Base-by-base conservation (phyloP, 2,797 vertebrate genomes). In the Tapirus indicus region DNA sequence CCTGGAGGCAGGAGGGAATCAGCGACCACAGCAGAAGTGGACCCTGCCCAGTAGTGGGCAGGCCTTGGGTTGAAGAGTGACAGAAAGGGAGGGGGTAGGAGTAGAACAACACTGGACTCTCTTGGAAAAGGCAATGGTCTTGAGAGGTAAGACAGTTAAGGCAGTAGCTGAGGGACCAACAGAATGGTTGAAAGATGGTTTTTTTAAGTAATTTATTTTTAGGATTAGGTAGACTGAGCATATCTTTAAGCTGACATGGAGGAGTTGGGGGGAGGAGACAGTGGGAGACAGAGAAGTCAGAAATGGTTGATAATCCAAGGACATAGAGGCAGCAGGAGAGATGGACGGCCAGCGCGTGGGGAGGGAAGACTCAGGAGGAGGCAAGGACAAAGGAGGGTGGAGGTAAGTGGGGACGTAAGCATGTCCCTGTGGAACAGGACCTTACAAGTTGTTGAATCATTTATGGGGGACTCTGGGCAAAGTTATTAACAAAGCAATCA, bases 271-370 rank as follows among this genome's bases (percentile, higher is more conserved):
- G 71, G 11, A 35, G 68, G 56, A 52, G 47, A 35, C 3, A 2
- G 10, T 12, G 1, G 23, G 56, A 72, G 14, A 52, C 0, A 27
- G 44, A 58, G 54, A 35, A n/a, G 44, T 38, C n/a, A 69, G 25
- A 58, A 32, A 20, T 21, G 25, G 60, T 38, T 47, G 64, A 12
- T 11, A 35, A 25, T 13, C 6, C 23, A 29, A 7, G 16, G 21
- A 20, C 6, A 17, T 4, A 21, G n/a, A 68, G 21, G 79, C 9
- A 1, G 27, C 29, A 18, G n/a, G 41, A 44, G 41, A 14, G 23
- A 27, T 0, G 11, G 44, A 4, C 21, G 13, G 5, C 35, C 5
- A 2, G 29, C 0, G 14, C 0, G 1, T 0, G 17, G 20, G 20
- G 29, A 21, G 14, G 54, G 56, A 1, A 2, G 85, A 21, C 62